Conservation (phyloP, 2,113 vertebrate species). For the Spheniscus mendiculus region DNA sequence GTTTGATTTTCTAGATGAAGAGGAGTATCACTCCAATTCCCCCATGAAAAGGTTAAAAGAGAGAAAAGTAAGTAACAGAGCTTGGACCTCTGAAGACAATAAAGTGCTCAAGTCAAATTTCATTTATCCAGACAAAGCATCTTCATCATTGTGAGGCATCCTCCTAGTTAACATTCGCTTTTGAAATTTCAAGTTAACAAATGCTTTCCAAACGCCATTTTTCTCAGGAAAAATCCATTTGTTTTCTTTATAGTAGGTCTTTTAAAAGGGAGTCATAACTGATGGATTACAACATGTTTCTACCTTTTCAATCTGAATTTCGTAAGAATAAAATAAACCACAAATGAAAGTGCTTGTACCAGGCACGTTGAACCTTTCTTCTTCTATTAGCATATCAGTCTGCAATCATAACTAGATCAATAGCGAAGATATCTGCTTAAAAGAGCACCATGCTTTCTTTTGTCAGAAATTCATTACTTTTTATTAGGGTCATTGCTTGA, state of each 20-base stretch:
- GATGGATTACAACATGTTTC: constrained; percentile 70
- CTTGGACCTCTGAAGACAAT: background rate
- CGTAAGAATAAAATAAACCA: constrained; percentile 72
- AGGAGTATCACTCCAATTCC: background rate
- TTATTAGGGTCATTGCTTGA: constrained; percentile 87
- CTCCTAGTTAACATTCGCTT: background rate
- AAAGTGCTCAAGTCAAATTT: background rate
- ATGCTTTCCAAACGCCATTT: constrained; percentile 18
- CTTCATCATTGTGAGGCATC: background rate
- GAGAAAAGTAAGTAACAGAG: background rate
- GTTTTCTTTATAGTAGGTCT: constrained; percentile 62
- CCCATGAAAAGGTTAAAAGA: background rate
- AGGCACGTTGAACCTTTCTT: constrained; percentile 70
- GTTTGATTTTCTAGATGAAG: background rate
- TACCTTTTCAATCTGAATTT: constrained; percentile 75
- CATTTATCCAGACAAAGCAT: background rate
- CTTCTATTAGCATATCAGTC: constrained; percentile 77
- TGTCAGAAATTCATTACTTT: constrained; percentile 90
- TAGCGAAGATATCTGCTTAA: constrained; percentile 79
- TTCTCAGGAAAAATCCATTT: constrained; percentile 47
- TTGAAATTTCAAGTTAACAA: constrained; percentile 32
- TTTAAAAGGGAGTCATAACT: constrained; percentile 63
- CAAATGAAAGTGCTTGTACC: constrained; percentile 75
- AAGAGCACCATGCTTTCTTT: constrained; percentile 80
- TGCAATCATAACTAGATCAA: constrained; percentile 82